phyloP scores from a whole-genome alignment of 2,797 vertebrate genomes.

The Coregonus sp. region DNA sequence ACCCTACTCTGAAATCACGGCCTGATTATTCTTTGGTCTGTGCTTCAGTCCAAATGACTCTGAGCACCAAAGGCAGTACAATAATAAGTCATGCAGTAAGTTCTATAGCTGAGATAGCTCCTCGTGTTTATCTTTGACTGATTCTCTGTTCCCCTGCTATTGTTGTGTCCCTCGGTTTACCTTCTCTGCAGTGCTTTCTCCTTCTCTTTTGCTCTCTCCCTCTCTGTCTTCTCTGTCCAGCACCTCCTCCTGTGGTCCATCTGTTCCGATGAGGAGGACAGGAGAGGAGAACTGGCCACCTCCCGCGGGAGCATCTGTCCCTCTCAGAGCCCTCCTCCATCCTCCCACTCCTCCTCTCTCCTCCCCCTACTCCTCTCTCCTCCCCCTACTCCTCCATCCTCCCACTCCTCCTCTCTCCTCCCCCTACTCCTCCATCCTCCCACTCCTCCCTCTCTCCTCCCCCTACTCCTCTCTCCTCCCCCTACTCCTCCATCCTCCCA shows the following conservation, averaged over 20 bases:
- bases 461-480: no score
- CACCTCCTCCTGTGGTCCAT: slow-evolving; percentile 66
- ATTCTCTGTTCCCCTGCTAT: not conserved
- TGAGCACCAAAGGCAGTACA: not conserved
- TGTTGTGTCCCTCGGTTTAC: not conserved
- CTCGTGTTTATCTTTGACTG: not conserved
- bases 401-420: slow-evolving; percentile 43
- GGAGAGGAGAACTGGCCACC: slow-evolving; percentile 68
- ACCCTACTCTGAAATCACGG: not conserved
- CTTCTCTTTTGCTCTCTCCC: slow-evolving; percentile 27
- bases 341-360: slow-evolving; percentile 42
- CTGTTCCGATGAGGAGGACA: slow-evolving; percentile 61
- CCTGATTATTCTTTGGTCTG: not conserved
- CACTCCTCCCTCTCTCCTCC: slow-evolving; percentile 39
- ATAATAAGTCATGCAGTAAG: not conserved
- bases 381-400: slow-evolving; percentile 24
- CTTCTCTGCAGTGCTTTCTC: not conserved
- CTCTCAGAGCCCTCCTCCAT: slow-evolving; percentile 43
- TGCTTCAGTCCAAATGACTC: not conserved
- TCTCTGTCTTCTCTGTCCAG: not conserved
- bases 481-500: slow-evolving; percentile 35
- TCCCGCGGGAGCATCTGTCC: slow-evolving; percentile 76
- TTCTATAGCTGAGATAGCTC: not conserved
- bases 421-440: slow-evolving; percentile 31
- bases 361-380: not conserved